phyloP scores from a whole-genome alignment of 2,113 vertebrate genomes.

The Dendropsophus ebraccatus region DNA sequence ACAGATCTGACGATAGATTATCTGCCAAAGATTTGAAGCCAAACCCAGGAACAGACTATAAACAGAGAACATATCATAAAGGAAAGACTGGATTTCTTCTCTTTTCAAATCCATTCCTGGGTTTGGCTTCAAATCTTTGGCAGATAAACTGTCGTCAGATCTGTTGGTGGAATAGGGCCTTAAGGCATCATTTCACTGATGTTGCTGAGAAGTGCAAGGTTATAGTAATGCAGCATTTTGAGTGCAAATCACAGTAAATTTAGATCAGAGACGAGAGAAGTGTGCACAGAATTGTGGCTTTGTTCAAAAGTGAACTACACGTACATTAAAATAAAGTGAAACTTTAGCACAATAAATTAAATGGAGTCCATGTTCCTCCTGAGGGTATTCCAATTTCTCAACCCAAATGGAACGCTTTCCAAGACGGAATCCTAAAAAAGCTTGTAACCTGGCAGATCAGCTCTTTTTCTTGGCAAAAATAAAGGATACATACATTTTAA shows the following conservation, averaged over 20 bases:
- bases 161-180: no score
- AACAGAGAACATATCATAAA: no score
- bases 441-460: neutral
- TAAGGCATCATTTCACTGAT: slow-evolving; percentile 24
- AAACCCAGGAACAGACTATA: no score
- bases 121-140: no score
- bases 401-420: slow-evolving; percentile 29
- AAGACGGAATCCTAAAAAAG: neutral
- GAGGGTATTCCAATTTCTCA: slow-evolving; percentile 43
- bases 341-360: slow-evolving; percentile 64
- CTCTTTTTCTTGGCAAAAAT: neutral
- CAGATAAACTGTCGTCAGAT: no score
- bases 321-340: slow-evolving; percentile 63
- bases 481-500: neutral
- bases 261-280: neutral
- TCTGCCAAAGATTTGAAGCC: no score
- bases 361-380: neutral
- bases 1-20: no score
- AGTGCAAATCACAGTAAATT: slow-evolving; percentile 26
- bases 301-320: slow-evolving; percentile 66
- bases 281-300: neutral
- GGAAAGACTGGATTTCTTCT: no score
- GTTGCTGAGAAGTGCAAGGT: slow-evolving; percentile 56
- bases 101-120: no score
- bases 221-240: slow-evolving; percentile 51